Base-by-base conservation (phyloP, 2,113 vertebrate genomes). In the Sphyrna mokarran region DNA sequence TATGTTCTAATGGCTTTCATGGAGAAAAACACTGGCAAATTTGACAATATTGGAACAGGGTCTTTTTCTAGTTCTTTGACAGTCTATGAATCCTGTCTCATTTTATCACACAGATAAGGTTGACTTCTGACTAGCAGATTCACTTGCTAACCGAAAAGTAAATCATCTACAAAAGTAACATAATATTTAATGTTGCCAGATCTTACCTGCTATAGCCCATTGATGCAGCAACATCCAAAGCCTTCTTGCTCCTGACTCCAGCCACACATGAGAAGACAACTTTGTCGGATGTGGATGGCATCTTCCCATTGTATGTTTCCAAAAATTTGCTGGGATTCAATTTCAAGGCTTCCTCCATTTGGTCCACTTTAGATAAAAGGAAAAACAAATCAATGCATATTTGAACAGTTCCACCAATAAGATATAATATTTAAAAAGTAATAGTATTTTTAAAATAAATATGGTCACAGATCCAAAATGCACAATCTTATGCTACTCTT, bases 221-320 rank as follows among this genome's bases (percentile, higher is more conserved):
- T 85, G 98, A 98, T 0, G 16, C 1, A 40, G 98, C 98, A 90
- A 97, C 96, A 94, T 96, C 95, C 14, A 99, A 72, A 22, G 99
- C 98, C 40, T 95, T 97, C 96, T 98, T 98, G 97, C 99, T 99
- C 96, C 99, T 97, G 66, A 98, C 96, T 96, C 99, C 99, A 20
- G 98, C 98, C 96, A 98, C 97, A 97, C 99, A 99, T 76, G 98
- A 98, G 96, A 99, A 99, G 70, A 99, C 97, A 22, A 99, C 80
- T 61, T 96, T 97, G 95, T 98, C 98, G 0, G 97, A 97, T 96
- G 97, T 98, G 95, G 97, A 97, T 0, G 99, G 99, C 97, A 98
- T 98, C 85, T 97, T 97, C 95, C 97, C 97, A 0, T 97, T 97
- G 90, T 98, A 99, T 96, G 97, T 98, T 95, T 98, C 97, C 96